phyloP scores from a whole-genome alignment of 2,113 vertebrate genomes.

The Carollia perspicillata region DNA sequence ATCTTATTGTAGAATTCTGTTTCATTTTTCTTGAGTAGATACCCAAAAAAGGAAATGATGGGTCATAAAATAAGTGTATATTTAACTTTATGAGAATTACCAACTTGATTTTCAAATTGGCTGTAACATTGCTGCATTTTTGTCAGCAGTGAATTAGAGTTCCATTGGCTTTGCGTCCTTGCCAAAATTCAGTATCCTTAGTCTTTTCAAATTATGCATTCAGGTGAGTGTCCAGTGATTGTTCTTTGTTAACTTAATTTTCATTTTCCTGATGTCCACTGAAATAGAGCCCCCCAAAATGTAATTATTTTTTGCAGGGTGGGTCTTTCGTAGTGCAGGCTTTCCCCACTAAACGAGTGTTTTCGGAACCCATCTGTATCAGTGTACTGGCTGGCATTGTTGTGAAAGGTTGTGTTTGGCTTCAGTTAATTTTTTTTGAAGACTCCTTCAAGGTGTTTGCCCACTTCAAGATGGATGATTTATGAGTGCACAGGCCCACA shows the following conservation, averaged over 20 bases:
- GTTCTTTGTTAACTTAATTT: not conserved
- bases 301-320: no score
- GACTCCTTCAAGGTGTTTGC: no score
- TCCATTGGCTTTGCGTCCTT: not conserved
- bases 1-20: not conserved
- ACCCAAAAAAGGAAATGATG: no score
- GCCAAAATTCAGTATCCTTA: not conserved
- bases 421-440: no score
- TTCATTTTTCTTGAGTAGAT: not conserved
- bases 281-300: not conserved
- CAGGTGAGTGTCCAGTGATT: not conserved
- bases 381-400: no score
- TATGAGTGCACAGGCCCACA: no score
- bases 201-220: not conserved
- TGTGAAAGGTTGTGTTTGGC: no score
- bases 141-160: not conserved
- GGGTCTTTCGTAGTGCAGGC: no score
- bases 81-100: not conserved
- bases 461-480: no score
- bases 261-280: not conserved
- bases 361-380: no score
- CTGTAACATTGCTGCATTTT: not conserved
- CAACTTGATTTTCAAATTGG: not conserved
- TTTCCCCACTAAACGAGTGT: no score
- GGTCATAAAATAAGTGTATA: not conserved